Base-by-base conservation (phyloP, 2,888 invertebrate genomes). In the Yponomeuta evonymella region DNA sequence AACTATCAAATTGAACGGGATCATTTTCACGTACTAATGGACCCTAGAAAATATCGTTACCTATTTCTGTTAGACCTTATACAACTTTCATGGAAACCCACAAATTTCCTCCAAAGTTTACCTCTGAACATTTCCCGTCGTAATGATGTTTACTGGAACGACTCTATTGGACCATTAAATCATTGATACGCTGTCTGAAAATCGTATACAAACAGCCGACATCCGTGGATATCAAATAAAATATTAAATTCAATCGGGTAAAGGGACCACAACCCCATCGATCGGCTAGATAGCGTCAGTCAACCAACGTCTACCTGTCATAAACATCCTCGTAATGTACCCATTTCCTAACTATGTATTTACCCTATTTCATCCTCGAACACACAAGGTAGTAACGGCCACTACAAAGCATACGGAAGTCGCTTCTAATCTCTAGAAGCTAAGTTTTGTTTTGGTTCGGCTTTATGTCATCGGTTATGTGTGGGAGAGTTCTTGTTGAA, bases 251-350 rank as follows among this genome's bases (percentile, higher is more conserved):
- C 48, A 23, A 51, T 68, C 29, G 29, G 48, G 23, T 43, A 43
- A 15, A 68, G 68, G 51, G 63, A 36, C 36, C 51, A 11, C 29
- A 63, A 70, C 70, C 70, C 63, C 62, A 70, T 70, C 70, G 70
- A 70, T 70, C 36, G 10, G 8, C 12, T 51, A 12, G 33, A 70
- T 62, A 63, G 36, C 63, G 70, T 70, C 70, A 63, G 33, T 70
- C 70, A 70, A 62, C 43, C 70, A 70, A 62, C 43, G 70, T 70
- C 70, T 70, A 70, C 70, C 70, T 70, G 70, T 70, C 70, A 70
- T 33, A 62, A 70, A 70, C 70, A 70, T 63, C 70, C 12, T 62
- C 69, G 51, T 70, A 70, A 70, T 70, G 70, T 70, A 63, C 70
- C 70, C 70, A 70, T 63, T 70, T 63, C 70, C 63, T 51, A 68